Percentiles rank a stretch among this genome's conserved stretches.
Evolutionary conservation across 2,113 vertebrate species (phyloP).

Genomic region (Trematocara macrostoma): DNA sequence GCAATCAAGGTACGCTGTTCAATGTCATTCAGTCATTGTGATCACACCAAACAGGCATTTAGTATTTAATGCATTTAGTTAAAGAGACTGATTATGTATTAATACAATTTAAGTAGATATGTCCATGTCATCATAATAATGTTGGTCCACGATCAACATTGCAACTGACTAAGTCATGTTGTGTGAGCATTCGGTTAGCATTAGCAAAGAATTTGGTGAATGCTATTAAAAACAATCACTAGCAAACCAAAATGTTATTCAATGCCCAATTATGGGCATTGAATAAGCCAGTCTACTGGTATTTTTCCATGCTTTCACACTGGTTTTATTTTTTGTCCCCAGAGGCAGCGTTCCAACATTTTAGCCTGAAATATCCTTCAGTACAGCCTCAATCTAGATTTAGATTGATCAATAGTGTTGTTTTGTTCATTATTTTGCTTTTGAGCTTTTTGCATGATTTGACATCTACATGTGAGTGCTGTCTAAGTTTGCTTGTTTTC

Average conservation of each 20-base stretch:
- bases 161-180: background rate
- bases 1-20: background rate
- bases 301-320: background rate
- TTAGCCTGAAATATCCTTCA: background rate
- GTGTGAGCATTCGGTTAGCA: background rate
- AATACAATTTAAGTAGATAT: background rate
- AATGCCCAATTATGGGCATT: background rate
- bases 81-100: background rate
- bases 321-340: background rate
- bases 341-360: background rate
- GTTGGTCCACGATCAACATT: background rate
- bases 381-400: background rate
- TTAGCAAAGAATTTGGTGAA: background rate
- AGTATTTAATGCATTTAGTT: background rate
- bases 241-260: background rate
- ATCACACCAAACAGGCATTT: background rate
- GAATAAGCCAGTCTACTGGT: background rate
- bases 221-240: background rate
- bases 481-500: background rate
- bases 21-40: background rate
- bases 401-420: background rate
- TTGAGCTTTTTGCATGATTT: background rate
- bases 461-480: background rate
- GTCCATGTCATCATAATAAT: background rate
- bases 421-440: background rate